Conservation (phyloP, 92 coral and sea anemone genomes). For the Chrysogorgia sp. region DNA sequence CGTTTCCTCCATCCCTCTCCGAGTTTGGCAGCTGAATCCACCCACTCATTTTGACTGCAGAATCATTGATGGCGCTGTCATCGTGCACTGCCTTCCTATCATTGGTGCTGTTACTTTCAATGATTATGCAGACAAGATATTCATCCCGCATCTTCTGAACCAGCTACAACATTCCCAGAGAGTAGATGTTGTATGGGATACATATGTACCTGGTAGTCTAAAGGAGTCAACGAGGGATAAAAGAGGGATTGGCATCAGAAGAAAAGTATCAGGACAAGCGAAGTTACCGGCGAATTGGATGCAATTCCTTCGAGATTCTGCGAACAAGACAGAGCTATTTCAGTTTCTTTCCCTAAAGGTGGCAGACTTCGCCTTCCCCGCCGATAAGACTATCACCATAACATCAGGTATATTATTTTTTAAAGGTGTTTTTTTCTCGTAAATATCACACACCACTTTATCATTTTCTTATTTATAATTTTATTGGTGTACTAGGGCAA, state of each 20-base stretch:
- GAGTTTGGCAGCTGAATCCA: slow-evolving; percentile 52
- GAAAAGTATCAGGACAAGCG: slow-evolving; percentile 56
- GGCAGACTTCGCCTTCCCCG: slow-evolving; percentile 20
- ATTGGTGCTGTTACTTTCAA: slow-evolving; percentile 57
- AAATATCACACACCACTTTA: too few relatives aligned
- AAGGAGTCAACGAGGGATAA: too few relatives aligned
- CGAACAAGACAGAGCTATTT: slow-evolving; percentile 40
- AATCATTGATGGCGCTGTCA: too few relatives aligned
- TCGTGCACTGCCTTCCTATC: slow-evolving; percentile 60
- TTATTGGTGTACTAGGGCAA: too few relatives aligned
- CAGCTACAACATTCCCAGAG: slow-evolving; percentile 33
- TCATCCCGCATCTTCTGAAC: slow-evolving; percentile 9
- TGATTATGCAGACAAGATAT: slow-evolving; percentile 64
- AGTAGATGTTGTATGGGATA: too few relatives aligned
- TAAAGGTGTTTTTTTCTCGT: too few relatives aligned
- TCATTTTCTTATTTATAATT: too few relatives aligned
- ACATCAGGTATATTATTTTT: slow-evolving; percentile 40
- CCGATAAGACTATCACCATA: slow-evolving; percentile 10
- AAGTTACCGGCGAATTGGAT: slow-evolving; percentile 44
- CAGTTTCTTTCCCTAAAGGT: slow-evolving; percentile 22
- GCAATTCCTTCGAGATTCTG: slow-evolving; percentile 34
- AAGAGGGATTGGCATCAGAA: too few relatives aligned
- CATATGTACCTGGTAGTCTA: too few relatives aligned
- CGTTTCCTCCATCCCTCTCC: slow-evolving; percentile 60
- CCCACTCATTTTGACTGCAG: slow-evolving; percentile 58